Base-by-base conservation (phyloP, 2,113 vertebrate species). In the Phainopepla nitens region DNA sequence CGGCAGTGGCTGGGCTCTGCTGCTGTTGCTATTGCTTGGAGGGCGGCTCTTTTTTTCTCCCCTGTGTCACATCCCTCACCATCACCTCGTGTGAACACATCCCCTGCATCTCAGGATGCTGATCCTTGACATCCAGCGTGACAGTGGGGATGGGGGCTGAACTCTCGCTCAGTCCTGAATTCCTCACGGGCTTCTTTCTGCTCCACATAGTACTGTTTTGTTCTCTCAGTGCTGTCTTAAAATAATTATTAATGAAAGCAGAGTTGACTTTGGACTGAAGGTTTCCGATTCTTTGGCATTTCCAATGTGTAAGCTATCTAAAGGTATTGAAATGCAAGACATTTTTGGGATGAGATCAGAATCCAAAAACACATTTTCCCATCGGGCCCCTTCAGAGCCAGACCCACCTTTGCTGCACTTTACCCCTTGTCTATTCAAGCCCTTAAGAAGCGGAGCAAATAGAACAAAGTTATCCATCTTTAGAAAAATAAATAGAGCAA, bases 241-340 rank as follows among this genome's bases (percentile, higher is more conserved):
- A 82, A 84, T 85, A 82, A 72, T 93, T 93, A 91, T 81, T 94
- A 97, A 95, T 83, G 89, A 97, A 95, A 94, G 65, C 57, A 87
- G 28, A 93, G 76, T 78, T 94, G 94, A 89, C 29, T 82, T 97
- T 90, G 89, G 85, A 92, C 47, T 0, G 1, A 76, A 95, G 60
- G 31, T 89, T 95, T 91, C 94, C 9, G 0, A 54, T 92, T 94
- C 69, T 57, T 93, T 92, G 87, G 49, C 44, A 82, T 83, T 68
- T 62, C 44, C 83, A 85, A 27, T 1, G 2, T 57, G 77, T 39
- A 51, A 97, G 75, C 44, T 92, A 87, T 76, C 90, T 91, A 93
- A 94, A 29, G 33, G 66, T 82, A 85, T 39, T 80, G 69, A 96
- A 96, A 94, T 28, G 22, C 2, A 4, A 54, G 61, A 79, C 45